A percentile compares a stretch with the other conserved stretches of the same genome.
Conservation (phyloP, 2,113 vertebrate genomes). For the Archocentrus centrarchus region DNA sequence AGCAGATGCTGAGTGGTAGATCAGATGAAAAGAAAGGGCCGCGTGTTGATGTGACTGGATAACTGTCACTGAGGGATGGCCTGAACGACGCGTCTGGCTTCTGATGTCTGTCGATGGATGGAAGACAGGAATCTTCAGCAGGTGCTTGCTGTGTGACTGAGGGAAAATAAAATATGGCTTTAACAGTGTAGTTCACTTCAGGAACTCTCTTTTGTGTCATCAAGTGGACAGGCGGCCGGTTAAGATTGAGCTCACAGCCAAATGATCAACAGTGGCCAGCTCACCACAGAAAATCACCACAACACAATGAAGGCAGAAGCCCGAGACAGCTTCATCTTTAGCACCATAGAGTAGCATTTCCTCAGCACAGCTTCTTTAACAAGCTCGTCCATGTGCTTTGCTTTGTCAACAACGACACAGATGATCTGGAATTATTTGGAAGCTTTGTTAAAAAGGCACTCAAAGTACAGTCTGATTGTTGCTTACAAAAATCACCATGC, state of each 20-base stretch:
- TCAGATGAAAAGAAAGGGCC: conserved; percentile 22
- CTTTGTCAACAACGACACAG: conserved; percentile 9
- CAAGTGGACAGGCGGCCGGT: conserved; percentile 26
- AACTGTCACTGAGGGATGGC: conserved; percentile 27
- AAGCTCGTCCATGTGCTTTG: conserved; percentile 57
- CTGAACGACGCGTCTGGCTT: conserved; percentile 21
- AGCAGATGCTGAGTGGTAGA: conserved; percentile 34
- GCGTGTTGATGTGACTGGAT: conserved; percentile 45
- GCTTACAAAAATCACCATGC: conserved; percentile 19
- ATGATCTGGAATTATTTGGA: conserved; percentile 67
- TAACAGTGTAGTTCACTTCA: conserved; percentile 7
- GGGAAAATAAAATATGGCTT: conserved; percentile 42
- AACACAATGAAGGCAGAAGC: conserved; percentile 18
- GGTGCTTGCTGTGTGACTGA: not conserved
- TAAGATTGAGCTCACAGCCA: conserved; percentile 6
- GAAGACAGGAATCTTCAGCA: conserved; percentile 21
- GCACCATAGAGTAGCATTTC: conserved; percentile 64
- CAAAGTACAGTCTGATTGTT: conserved; percentile 61
- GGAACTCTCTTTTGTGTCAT: conserved; percentile 27
- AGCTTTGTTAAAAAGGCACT: conserved; percentile 75
- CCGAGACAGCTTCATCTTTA: conserved; percentile 57
- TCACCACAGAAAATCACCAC: conserved; percentile 30
- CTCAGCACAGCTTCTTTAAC: conserved; percentile 29
- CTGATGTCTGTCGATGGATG: conserved; percentile 18
- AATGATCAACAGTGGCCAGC: conserved; percentile 36